phyloP scores from a whole-genome alignment of 2,797 vertebrate genomes.

The Paguma larvata region DNA sequence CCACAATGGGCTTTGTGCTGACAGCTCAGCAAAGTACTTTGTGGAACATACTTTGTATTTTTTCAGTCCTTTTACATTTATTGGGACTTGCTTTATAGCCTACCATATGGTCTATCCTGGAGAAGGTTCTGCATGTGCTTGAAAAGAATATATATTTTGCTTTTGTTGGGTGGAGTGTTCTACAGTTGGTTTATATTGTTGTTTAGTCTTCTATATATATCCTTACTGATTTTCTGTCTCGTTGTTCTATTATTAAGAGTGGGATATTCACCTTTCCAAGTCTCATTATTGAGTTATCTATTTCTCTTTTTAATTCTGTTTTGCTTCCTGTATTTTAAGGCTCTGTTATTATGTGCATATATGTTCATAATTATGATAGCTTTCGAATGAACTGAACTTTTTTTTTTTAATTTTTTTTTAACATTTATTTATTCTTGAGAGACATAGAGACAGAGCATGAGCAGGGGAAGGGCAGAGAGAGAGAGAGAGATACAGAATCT shows the following conservation, averaged over 20 bases:
- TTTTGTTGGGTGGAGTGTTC: background rate
- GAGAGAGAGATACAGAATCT: too few species aligned
- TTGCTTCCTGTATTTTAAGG: background rate
- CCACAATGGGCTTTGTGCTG: background rate
- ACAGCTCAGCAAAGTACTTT: background rate
- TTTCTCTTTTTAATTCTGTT: background rate
- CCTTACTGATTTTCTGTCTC: conserved; percentile 23
- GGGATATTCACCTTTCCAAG: background rate
- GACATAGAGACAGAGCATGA: too few species aligned
- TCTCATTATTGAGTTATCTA: background rate
- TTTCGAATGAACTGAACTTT: background rate
- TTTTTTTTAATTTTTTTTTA: too few species aligned
- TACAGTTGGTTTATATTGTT: background rate
- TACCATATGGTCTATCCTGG: background rate
- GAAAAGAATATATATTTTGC: background rate
- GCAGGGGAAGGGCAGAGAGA: too few species aligned
- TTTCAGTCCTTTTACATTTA: conserved; percentile 28
- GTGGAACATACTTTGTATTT: background rate
- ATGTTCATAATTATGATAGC: background rate
- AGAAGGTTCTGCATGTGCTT: background rate
- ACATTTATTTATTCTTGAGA: too few species aligned
- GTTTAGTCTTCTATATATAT: background rate
- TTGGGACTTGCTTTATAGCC: background rate
- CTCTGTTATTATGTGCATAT: background rate
- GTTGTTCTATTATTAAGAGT: background rate